Evolutionary conservation across 2,888 invertebrate genomes (phyloP), one percentile per base, ranked within the genome.

Genomic region (Tanytarsus gracilentus): DNA sequence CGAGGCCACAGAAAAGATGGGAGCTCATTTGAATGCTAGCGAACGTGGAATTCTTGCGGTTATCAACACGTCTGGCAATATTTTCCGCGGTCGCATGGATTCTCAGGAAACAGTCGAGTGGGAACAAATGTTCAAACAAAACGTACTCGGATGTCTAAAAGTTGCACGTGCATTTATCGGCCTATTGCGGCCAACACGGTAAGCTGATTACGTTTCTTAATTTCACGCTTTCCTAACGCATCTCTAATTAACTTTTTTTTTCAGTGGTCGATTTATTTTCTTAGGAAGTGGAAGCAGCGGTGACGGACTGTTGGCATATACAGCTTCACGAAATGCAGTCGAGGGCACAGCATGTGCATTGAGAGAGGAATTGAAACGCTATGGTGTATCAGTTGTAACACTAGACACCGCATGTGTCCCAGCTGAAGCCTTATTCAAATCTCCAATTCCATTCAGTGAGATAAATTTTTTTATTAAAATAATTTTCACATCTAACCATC

Each of bases 1-100:
- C 63, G 87, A 88, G 72, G 86, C 88, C 6, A 86, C 87, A 11
- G 82, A 86, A 65, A 82, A 84, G 18, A 84, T 88, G 64, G 82
- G 88, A 16, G 84, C 86, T 56, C 87, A 88, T 76, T 75, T 89
- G 67, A 88, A 88, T 62, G 86, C 87, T 53, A 87, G 88, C 39
- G 87, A 88, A 76, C 86, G 88, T 69, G 88, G 86, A 63, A 78
- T 87, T 61, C 86, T 88, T 82, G 88, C 88, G 51, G 86, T 90
- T 25, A 82, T 90, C 63, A 88, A 89, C 73, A 89, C 89, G 27
- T 88, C 87, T 21, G 88, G 89, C 26, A 78, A 85, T 66, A 83
- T 84, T 62, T 83, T 84, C 62, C 82, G 84, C 9, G 88, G 88
- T 18, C 75, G 80, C 36, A 77, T 84, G 59, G 83, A 83, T 65